A percentile compares a stretch with the other conserved stretches of the same genome.
These are phyloP conservation scores for Brachyrhaphis roseni DNA, from an alignment of 2,797 vertebrate genomes.

Conservation along the genomic window DNA sequence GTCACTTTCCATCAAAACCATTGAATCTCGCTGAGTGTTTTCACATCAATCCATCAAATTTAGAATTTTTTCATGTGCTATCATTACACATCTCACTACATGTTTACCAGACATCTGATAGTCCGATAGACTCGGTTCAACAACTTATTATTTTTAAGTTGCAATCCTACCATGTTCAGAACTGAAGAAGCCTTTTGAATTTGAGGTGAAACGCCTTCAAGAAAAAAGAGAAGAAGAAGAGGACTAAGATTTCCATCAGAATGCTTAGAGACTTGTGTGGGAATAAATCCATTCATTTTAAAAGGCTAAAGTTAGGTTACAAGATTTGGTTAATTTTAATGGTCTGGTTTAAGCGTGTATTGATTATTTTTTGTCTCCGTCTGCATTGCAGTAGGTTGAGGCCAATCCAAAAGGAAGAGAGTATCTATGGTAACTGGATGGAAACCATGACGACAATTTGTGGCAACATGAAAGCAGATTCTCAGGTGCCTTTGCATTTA, in stretches of 20 bases:
- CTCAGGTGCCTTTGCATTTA: constrained; percentile 40
- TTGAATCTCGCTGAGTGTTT: neutral
- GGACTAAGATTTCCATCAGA: neutral
- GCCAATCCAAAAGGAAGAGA: constrained; percentile 70
- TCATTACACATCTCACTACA: no score
- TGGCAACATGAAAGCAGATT: constrained; percentile 67
- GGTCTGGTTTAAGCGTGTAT: neutral
- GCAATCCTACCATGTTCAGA: neutral
- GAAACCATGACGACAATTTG: constrained; percentile 79
- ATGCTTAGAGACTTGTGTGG: neutral
- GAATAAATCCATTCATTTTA: neutral
- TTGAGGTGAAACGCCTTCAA: neutral
- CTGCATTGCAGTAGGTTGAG: constrained; percentile 59
- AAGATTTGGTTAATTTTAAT: neutral
- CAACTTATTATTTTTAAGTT: neutral
- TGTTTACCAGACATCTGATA: neutral
- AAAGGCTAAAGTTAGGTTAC: neutral
- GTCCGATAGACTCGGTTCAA: neutral
- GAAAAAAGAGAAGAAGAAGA: neutral
- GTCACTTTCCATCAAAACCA: neutral
- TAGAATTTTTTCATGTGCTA: no score
- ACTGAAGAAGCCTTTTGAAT: neutral
- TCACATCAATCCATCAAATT: neutral
- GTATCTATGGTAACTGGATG: constrained; percentile 82
- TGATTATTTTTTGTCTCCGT: constrained; percentile 9